Evolutionary conservation across 2,113 vertebrate genomes (phyloP), one percentile per base, ranked within the genome.

Genomic region (Callipepla squamata): DNA sequence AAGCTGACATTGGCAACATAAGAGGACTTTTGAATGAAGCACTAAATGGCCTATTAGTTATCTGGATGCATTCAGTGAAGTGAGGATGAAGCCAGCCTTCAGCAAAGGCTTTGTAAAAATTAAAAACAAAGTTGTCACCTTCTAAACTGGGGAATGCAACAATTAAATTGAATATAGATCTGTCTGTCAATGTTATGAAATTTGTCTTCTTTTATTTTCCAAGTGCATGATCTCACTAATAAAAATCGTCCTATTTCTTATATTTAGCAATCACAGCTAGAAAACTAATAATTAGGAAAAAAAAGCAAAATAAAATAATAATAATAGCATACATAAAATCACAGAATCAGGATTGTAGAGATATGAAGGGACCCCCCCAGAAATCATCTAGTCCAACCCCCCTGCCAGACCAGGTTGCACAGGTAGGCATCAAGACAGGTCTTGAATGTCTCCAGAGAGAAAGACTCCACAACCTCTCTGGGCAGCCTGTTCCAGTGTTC

Each of bases 1-100:
- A 73, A 38, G 5, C 23, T 65, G 9, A 11, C 9, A 5, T 8
- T 7, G 32, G 7, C 18, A 68, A 22, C 5, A 0, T 53, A 34
- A 73, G 16, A 47, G 48, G 8, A 34, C 55, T 28, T 28, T 2
- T 25, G 30, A 59, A 53, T 53, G 26, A 70, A 65, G 53, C 11
- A 26, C 4, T 77, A 40, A 66, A 22, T 7, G 2, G 10, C 17
- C 4, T 72, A 65, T 16, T 26, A 1, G 13, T 55, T 36, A 28
- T 38, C 25, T 14, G 84, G 30, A 61, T 22, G 11, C 14, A 61
- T 38, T 65, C 20, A 51, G 11, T 15, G 55, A 65, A 55, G 5
- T 3, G 30, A 45, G 3, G 7, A 4, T 3, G 2, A 18, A 6
- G 7, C 2, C 63, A 80, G 63, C 11, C 9, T 42, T 47, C 15